phyloP scores from a whole-genome alignment of 2,113 vertebrate species.

The Gymnocephalus cernua region DNA sequence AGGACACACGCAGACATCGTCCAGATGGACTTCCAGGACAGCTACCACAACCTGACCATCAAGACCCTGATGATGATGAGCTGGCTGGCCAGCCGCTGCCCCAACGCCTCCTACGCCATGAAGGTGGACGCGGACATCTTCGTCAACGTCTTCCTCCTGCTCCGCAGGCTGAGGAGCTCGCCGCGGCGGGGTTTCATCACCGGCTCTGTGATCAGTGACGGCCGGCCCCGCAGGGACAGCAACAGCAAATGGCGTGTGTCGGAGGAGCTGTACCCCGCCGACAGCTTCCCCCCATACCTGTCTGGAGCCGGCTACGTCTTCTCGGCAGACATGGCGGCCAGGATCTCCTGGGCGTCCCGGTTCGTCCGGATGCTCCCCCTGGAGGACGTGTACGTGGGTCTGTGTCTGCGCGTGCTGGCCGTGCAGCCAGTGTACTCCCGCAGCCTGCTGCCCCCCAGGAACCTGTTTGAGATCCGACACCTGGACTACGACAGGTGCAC shows the following conservation, averaged over 20 bases:
- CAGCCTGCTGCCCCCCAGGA: constrained; percentile 50
- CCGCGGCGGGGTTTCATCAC: constrained; percentile 57
- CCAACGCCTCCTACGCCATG: constrained; percentile 80
- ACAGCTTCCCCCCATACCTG: constrained; percentile 81
- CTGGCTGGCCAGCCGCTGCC: constrained; percentile 85
- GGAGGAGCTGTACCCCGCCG: constrained; percentile 64
- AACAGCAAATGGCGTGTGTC: constrained; percentile 85
- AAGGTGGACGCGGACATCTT: constrained; percentile 88
- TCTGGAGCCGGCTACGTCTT: constrained; percentile 86
- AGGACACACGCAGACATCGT: constrained; percentile 79
- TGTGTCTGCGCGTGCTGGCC: constrained; percentile 80
- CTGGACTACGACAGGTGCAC: constrained; percentile 81
- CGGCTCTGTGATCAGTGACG: constrained; percentile 68
- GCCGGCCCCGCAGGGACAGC: constrained; percentile 61
- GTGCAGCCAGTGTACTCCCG: constrained; percentile 70
- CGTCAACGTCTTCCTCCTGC: constrained; percentile 80
- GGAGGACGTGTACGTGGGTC: constrained; percentile 89
- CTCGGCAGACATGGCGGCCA: constrained; percentile 77
- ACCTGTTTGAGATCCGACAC: constrained; percentile 71
- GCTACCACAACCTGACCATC: constrained; percentile 86
- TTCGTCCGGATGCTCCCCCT: constrained; percentile 76
- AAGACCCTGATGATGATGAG: constrained; percentile 90
- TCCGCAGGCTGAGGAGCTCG: constrained; percentile 34
- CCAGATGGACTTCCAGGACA: constrained; percentile 88
- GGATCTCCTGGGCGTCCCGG: constrained; percentile 80